phyloP scores from a whole-genome alignment of 1,140 invertebrate species.

The Notospermus geniculatus region DNA sequence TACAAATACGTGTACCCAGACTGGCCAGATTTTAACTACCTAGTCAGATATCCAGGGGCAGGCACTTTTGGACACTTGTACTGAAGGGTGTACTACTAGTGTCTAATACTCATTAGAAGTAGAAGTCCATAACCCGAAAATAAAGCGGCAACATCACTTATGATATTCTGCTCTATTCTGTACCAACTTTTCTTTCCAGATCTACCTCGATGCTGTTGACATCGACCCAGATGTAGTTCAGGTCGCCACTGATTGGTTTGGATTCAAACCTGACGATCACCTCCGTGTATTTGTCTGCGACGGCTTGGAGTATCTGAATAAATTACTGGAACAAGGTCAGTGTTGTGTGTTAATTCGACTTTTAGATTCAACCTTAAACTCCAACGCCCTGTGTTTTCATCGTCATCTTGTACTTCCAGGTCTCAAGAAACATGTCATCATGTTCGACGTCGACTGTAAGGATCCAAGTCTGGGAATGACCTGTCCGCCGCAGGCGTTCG shows the following conservation, averaged over 20 bases:
- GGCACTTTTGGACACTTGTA: too few species aligned
- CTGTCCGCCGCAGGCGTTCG: slow-evolving; percentile 81
- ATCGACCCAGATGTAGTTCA: slow-evolving; percentile 81
- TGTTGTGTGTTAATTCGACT: not conserved
- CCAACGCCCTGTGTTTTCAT: not conserved
- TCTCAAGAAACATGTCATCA: slow-evolving; percentile 68
- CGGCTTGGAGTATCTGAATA: slow-evolving; percentile 73
- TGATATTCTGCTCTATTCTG: not conserved
- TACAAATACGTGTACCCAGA: not conserved
- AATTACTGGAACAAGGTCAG: slow-evolving; percentile 59
- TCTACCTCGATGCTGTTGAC: slow-evolving; percentile 71
- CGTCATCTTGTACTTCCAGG: slow-evolving; percentile 54
- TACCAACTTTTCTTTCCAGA: slow-evolving; percentile 38
- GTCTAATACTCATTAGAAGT: too few species aligned
- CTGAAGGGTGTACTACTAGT: not conserved
- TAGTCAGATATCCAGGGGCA: too few species aligned
- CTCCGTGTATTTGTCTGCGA: slow-evolving; percentile 78
- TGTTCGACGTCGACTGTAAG: slow-evolving; percentile 91
- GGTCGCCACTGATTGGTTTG: slow-evolving; percentile 81
- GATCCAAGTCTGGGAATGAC: slow-evolving; percentile 77
- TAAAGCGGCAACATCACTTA: too few species aligned
- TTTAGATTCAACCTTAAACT: not conserved
- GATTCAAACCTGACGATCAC: slow-evolving; percentile 67
- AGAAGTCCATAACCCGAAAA: too few species aligned
- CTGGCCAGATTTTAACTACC: too few species aligned